A percentile compares a stretch with the other conserved stretches of the same genome.
phyloP scores from a whole-genome alignment of 1,140 invertebrate genomes.

The Drosophila busckii region DNA sequence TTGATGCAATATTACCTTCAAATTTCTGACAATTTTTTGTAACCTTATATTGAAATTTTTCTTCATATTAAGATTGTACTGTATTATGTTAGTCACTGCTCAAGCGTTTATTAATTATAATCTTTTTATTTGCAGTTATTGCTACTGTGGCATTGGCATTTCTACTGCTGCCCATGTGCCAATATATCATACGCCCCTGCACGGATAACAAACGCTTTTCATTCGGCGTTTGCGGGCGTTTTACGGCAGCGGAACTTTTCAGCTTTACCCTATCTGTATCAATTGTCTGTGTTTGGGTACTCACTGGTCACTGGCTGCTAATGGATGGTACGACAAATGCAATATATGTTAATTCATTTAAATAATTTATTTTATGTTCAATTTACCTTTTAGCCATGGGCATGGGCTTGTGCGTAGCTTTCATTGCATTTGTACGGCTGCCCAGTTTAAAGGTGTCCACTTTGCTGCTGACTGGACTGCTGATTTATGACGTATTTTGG shows the following conservation, averaged over 20 bases:
- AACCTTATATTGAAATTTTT: too few relatives aligned
- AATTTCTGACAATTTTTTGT: too few relatives aligned
- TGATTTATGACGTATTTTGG: conserved; percentile 99
- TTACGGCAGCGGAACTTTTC: conserved; percentile 95
- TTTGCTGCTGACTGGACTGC: conserved; percentile 93
- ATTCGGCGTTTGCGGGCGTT: conserved; percentile 92
- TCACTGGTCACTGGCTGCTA: conserved; percentile 97
- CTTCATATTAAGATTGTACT: too few relatives aligned
- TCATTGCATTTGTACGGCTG: conserved; percentile 96
- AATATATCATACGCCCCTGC: conserved; percentile 94
- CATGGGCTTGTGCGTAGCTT: conserved; percentile 98
- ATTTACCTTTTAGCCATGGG: conserved; percentile 88
- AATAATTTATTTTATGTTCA: neutral
- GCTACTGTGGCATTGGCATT: conserved; percentile 97
- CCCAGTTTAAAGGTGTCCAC: conserved; percentile 98
- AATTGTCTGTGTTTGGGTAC: conserved; percentile 97
- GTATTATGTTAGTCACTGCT: neutral
- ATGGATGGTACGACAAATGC: conserved; percentile 90
- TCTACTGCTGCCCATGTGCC: conserved; percentile 96
- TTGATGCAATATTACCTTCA: too few relatives aligned
- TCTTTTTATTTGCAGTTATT: conserved; percentile 85
- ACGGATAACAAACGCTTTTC: conserved; percentile 93
- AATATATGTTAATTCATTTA: neutral
- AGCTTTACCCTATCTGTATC: conserved; percentile 94
- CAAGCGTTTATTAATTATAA: neutral